Conservation (phyloP, 2,888 invertebrate genomes). For the Euphydryas editha region DNA sequence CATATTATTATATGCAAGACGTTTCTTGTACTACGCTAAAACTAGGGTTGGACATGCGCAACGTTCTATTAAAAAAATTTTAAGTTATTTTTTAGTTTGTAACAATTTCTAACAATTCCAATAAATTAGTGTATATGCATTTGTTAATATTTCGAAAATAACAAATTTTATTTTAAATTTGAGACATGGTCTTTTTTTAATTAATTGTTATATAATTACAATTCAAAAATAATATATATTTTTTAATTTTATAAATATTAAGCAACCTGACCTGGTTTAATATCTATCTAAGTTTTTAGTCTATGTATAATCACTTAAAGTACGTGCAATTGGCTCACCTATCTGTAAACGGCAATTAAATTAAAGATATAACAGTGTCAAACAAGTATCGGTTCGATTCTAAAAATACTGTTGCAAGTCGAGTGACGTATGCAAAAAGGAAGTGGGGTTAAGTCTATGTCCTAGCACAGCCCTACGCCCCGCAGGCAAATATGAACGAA, state of each 20-base stretch:
- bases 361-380: slow-evolving; percentile 18
- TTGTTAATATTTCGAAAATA: too few relatives aligned
- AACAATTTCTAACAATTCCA: neutral
- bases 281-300: neutral
- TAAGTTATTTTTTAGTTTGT: neutral
- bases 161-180: too few relatives aligned
- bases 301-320: neutral
- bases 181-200: neutral
- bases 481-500: slow-evolving; percentile 84
- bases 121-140: too few relatives aligned
- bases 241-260: neutral
- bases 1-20: slow-evolving; percentile 84
- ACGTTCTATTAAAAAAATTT: slow-evolving; percentile 25
- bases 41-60: slow-evolving; percentile 69
- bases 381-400: slow-evolving; percentile 27
- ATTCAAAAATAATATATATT: neutral
- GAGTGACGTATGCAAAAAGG: slow-evolving; percentile 38
- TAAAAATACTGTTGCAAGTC: slow-evolving; percentile 34
- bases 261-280: neutral
- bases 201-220: neutral
- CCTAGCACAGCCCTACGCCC: slow-evolving; percentile 78
- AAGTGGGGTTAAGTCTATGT: slow-evolving; percentile 52
- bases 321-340: neutral
- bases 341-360: slow-evolving; percentile 20
- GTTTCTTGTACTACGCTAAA: slow-evolving; percentile 81